Conservation (phyloP, 2,113 vertebrate genomes). For the Tachysurus vachellii region DNA sequence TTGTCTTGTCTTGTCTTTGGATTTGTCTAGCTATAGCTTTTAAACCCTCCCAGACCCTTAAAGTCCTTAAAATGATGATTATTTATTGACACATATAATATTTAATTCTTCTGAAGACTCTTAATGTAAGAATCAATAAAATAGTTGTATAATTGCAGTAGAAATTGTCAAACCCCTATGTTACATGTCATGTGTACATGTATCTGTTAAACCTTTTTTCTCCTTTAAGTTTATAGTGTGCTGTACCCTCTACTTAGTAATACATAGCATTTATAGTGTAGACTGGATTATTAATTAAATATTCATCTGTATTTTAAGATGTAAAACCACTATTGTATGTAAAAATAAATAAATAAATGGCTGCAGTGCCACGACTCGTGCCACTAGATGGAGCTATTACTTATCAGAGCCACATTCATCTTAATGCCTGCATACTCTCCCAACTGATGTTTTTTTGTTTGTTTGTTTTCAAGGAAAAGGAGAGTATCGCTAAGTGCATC, state of each 20-base stretch:
- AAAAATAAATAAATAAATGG: not conserved
- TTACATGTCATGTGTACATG: not conserved
- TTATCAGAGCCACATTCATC: not conserved
- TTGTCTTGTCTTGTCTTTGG: not conserved
- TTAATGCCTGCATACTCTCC: no score
- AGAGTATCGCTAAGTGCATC: conserved; percentile 93
- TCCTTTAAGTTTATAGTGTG: not conserved
- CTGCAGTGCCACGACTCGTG: not conserved
- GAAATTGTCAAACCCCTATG: not conserved
- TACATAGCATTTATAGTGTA: no score
- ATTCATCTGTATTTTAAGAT: not conserved
- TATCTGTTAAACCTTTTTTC: not conserved
- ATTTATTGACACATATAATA: no score
- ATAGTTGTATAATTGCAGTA: not conserved
- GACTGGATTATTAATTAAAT: not conserved
- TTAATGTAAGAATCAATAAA: not conserved
- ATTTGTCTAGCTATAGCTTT: not conserved
- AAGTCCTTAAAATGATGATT: not conserved
- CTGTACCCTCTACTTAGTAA: no score
- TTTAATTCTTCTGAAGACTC: not conserved
- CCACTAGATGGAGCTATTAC: not conserved
- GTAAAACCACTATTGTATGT: not conserved
- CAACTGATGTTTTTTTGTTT: not conserved
- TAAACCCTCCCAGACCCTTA: not conserved
- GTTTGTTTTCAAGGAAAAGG: conserved; percentile 84